Conservation (phyloP, 2,797 vertebrate genomes). For the Chaenodraco wilsoni region DNA sequence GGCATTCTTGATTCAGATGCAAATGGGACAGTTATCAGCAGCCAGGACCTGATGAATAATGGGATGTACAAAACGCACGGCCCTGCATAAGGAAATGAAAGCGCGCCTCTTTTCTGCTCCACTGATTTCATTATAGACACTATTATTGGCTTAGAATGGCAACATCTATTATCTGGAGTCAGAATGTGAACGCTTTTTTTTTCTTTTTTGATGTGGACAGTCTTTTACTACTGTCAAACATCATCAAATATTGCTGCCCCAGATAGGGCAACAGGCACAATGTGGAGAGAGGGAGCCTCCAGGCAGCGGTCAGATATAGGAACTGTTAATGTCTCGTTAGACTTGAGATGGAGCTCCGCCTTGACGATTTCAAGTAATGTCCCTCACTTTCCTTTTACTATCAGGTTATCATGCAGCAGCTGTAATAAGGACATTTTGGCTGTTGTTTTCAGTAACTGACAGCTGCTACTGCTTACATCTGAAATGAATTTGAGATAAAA, state of each 20-base stretch:
- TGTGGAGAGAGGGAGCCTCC: constrained; percentile 56
- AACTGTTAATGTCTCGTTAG: constrained; percentile 49
- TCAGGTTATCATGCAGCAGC: constrained; percentile 2
- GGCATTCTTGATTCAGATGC: constrained; percentile 85
- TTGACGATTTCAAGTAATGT: constrained; percentile 15
- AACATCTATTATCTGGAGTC: constrained; percentile 85
- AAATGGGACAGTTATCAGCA: constrained; percentile 84
- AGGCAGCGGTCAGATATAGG: constrained; percentile 62
- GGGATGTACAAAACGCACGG: constrained; percentile 77
- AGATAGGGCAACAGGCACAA: constrained; percentile 68
- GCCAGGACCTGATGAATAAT: constrained; percentile 83
- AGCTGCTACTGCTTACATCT: background rate
- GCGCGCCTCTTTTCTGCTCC: constrained; percentile 85
- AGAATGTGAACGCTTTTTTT: constrained; percentile 65
- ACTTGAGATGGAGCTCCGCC: constrained; percentile 54
- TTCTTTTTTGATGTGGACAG: constrained; percentile 67
- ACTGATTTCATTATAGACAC: constrained; percentile 88
- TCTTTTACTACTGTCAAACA: constrained; percentile 80
- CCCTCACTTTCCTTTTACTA: constrained; percentile 19
- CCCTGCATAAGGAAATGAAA: constrained; percentile 86
- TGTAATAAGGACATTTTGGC: background rate
- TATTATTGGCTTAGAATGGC: constrained; percentile 87
- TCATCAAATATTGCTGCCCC: constrained; percentile 79
- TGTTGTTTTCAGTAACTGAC: constrained; percentile 1
- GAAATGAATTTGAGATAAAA: background rate